Evolutionary conservation across 2,113 vertebrate genomes (phyloP), one percentile per base, ranked within the genome.

Genomic region (Turnix velox): DNA sequence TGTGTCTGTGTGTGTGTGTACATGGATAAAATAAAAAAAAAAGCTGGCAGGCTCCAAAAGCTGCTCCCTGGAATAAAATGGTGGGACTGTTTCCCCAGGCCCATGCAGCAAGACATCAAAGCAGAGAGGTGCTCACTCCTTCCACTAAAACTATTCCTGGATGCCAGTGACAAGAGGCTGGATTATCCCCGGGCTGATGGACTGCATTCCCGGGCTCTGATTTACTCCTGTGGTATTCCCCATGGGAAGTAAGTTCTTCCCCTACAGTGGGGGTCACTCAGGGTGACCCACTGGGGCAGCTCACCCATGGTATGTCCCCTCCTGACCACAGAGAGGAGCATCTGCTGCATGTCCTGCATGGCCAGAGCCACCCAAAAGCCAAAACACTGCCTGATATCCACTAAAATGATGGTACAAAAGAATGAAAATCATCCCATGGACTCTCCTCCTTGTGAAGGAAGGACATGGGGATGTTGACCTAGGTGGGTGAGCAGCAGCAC

Each of bases 11-110:
- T 88, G 84, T 81, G 72, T 85, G 71, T 46, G 58, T 69, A 85
- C 72, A 80, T 17, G 71, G 46, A 49, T 57, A 45, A 94, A 94
- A 59, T n/a, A 37, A 73, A 92, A 91, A 85, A 84, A 92, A 91
- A 85, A 84, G 84, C 62, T 55, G 61, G 23, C 90, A 45, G 0
- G 87, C 61, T n/a, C n/a, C 91, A 62, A 86, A 49, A 91, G 81
- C 87, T 89, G 82, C 72, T 92, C 89, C 91, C 79, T 84, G 20
- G 42, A 61, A 84, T 37, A 63, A 72, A 31, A 42, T 9, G 67
- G 54, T 45, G 75, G 55, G 55, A 55, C 51, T 37, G 87, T 35
- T 81, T 68, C 39, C 45, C 28, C 4, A 1, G 33, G 66, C 51
- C 68, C 45, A 18, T 10, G 75, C 65, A 85, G 78, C 37, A 62